Base-by-base conservation (phyloP, 2,113 vertebrate genomes). In the Oxyura jamaicensis region DNA sequence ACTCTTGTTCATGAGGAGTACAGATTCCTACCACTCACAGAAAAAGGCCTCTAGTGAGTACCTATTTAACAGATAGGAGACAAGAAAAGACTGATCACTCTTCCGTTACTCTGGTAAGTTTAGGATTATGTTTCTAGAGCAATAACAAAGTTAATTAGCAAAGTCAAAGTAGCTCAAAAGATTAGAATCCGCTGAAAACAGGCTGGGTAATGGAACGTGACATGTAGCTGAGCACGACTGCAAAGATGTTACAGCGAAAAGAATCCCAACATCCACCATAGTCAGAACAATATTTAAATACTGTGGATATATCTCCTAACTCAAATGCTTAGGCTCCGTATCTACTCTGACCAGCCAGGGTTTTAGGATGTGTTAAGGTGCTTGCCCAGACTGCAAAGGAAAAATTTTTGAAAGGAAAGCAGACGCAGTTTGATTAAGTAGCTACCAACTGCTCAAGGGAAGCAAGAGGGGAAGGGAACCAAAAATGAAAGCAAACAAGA, bases 131-230 rank as follows among this genome's bases (percentile, higher is more conserved):
- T 62, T 91, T 91, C 63, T 65, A 66, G 18, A 46, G 35, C 48
- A 79, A 2, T 58, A 75, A 89, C 11, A 15, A 26, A 20, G 25
- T 62, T 56, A 75, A 89, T 79, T 72, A 86, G 35, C 41, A 23
- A 89, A 81, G 46, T 62, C 29, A 35, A 60, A 86, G 36, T 21
- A 60, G 36, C 59, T 83, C 48, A 80, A 39, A 39, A 60, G 28
- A 60, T 44, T 17, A 62, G 33, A 93, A 74, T 22, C 33, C 62
- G 62, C 22, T 56, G 41, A 86, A 75, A 82, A 55, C 6, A 53
- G 31, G 66, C 41, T 83, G 52, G n/a, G 39, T 62, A 46, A 75
- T 28, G 39, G 31, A 84, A 31, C 0, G 2, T 0, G 3, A 55
- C 0, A 0, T 10, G 35, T 28, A 58, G 35, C 35, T 46, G 16